Percentiles rank a stretch among this genome's conserved stretches.
phyloP scores from a whole-genome alignment of 2,113 vertebrate genomes.

The Amphiprion percula region DNA sequence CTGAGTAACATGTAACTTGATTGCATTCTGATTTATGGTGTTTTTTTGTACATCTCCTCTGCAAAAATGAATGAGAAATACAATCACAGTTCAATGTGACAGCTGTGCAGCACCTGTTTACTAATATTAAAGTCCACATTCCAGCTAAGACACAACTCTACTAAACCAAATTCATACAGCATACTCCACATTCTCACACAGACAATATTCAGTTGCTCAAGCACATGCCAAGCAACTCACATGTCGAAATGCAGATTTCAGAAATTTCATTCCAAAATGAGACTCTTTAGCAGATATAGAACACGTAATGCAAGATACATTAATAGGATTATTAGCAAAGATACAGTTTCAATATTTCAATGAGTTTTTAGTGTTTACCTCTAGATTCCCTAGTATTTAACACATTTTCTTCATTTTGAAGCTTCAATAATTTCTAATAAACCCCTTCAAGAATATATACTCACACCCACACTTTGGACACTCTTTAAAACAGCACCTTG shows the following conservation, averaged over 20 bases:
- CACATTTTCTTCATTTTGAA: not conserved
- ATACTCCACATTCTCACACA: not conserved
- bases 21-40: not conserved
- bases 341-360: not conserved
- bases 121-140: not conserved
- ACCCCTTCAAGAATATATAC: conserved; percentile 45
- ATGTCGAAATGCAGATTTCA: not conserved
- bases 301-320: not conserved
- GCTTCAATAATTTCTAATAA: not conserved
- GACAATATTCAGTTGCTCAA: conserved; percentile 27
- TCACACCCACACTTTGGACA: conserved; percentile 59
- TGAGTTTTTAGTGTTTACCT: not conserved
- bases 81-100: not conserved
- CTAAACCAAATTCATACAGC: not conserved
- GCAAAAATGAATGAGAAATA: not conserved
- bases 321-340: not conserved
- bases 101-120: not conserved
- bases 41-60: not conserved
- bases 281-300: not conserved
- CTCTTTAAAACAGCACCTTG: conserved; percentile 59
- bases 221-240: conserved; percentile 52
- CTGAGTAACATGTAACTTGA: not conserved
- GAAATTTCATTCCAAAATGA: not conserved
- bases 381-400: not conserved
- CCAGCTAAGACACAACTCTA: not conserved